A percentile compares a stretch with the other conserved stretches of the same genome.
Evolutionary conservation across 2,888 invertebrate genomes (phyloP).

Genomic region (Tiliacea citrago): DNA sequence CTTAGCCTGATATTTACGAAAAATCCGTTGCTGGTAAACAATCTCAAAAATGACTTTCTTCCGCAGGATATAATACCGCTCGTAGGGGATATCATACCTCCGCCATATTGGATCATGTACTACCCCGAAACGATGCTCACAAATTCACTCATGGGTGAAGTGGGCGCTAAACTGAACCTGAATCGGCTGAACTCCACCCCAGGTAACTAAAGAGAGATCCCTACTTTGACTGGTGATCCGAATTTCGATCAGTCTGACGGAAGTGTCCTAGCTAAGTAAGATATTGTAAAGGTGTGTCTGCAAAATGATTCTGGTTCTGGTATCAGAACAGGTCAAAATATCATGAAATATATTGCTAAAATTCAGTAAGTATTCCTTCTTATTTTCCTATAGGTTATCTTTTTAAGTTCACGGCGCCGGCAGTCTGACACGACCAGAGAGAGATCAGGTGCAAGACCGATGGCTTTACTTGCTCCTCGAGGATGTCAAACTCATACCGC

Average conservation of each 20-base stretch:
- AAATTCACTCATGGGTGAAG: slow-evolving; percentile 44
- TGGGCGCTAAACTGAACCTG: slow-evolving; percentile 41
- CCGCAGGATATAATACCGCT: slow-evolving; percentile 39
- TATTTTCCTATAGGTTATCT: background rate
- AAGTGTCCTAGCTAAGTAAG: background rate
- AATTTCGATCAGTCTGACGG: background rate
- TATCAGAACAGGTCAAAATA: background rate
- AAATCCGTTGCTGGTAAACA: background rate
- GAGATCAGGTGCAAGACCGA: background rate
- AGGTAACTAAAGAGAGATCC: slow-evolving; percentile 18
- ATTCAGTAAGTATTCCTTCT: background rate
- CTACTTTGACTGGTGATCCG: background rate
- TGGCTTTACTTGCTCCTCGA: background rate
- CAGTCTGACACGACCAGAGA: background rate
- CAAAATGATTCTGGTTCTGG: no score
- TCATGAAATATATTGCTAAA: background rate
- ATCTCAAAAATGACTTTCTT: slow-evolving; percentile 10
- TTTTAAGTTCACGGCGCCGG: background rate
- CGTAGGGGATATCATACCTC: background rate
- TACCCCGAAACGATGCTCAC: slow-evolving; percentile 46
- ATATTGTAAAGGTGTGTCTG: no score
- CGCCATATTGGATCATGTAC: slow-evolving; percentile 41
- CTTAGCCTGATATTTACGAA: background rate
- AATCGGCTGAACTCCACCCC: slow-evolving; percentile 1
- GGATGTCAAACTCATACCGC: background rate